These are phyloP conservation scores for Pasiphila rectangulata DNA, from an alignment of 2,888 invertebrate species.

Conservation along the genomic window DNA sequence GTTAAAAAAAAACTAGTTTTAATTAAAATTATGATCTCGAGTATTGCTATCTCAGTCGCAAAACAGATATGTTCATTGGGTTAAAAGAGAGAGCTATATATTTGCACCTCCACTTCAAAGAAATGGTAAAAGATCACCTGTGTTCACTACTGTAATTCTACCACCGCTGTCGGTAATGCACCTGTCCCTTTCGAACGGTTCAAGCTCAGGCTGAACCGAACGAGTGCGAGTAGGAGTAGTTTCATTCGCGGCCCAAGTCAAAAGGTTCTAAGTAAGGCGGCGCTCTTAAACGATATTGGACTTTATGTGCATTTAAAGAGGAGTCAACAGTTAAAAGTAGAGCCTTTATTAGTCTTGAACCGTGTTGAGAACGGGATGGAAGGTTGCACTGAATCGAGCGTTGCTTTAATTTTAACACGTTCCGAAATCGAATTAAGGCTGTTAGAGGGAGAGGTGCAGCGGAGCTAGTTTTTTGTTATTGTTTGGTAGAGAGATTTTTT, in stretches of 20 bases:
- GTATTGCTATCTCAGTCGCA: conserved; percentile 50
- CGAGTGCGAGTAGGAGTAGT: conserved; percentile 80
- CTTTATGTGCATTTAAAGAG: conserved; percentile 25
- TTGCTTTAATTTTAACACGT: conserved; percentile 76
- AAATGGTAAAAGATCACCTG: conserved; percentile 79
- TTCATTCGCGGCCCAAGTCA: conserved; percentile 41
- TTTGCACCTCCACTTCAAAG: conserved; percentile 65
- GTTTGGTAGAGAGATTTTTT: conserved; percentile 75
- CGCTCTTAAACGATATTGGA: conserved; percentile 31
- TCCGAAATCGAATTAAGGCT: conserved; percentile 78
- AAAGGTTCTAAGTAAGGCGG: conserved; percentile 44
- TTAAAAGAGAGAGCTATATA: conserved; percentile 65
- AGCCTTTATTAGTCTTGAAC: conserved; percentile 22
- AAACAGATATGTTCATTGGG: conserved; percentile 31
- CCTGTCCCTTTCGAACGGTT: conserved; percentile 79
- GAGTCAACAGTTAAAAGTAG: conserved; percentile 4
- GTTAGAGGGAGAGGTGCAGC: conserved; percentile 77
- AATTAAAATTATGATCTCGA: conserved; percentile 58
- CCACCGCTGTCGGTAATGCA: conserved; percentile 66
- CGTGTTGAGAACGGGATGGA: conserved; percentile 68
- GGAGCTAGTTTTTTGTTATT: conserved; percentile 77
- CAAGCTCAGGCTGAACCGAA: conserved; percentile 76
- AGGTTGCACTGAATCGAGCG: conserved; percentile 73
- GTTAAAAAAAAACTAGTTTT: conserved; percentile 61
- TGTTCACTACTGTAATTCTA: conserved; percentile 81